phyloP scores from a whole-genome alignment of 2,888 invertebrate genomes.

The Myopa tessellatipennis region DNA sequence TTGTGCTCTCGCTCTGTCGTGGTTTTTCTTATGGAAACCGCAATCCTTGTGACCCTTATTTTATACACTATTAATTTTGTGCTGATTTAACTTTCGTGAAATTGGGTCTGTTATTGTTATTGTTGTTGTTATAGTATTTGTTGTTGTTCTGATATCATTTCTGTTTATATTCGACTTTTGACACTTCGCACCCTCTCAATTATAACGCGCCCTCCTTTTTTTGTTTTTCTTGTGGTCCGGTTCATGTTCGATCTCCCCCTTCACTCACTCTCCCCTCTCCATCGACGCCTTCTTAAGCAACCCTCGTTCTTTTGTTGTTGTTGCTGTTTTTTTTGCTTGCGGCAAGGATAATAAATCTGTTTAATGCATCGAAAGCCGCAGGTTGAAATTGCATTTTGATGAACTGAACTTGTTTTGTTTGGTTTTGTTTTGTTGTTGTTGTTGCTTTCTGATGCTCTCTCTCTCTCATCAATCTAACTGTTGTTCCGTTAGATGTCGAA shows the following conservation, averaged over 20 bases:
- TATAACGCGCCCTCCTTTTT: slow-evolving; percentile 20
- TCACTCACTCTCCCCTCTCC: background rate
- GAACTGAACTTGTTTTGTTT: slow-evolving; percentile 49
- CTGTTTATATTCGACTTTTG: slow-evolving; percentile 16
- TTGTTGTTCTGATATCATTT: slow-evolving; percentile 4
- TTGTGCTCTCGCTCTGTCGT: background rate
- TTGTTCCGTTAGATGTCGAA: too few species aligned
- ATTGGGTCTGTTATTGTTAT: slow-evolving; percentile 1
- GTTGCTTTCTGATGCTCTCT: slow-evolving; percentile 5
- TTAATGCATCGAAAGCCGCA: slow-evolving; percentile 35
- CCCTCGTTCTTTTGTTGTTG: background rate
- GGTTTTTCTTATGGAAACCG: too few species aligned
- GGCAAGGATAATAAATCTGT: slow-evolving; percentile 38
- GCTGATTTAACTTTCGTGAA: slow-evolving; percentile 18
- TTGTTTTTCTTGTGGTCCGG: background rate
- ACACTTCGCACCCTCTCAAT: slow-evolving; percentile 46
- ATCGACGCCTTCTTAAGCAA: background rate
- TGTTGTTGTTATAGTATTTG: slow-evolving; percentile 7
- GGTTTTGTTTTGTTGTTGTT: slow-evolving; percentile 9
- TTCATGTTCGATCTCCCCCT: background rate
- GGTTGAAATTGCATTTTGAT: slow-evolving; percentile 59
- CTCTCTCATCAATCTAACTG: background rate
- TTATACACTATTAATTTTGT: slow-evolving; percentile 25
- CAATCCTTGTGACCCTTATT: slow-evolving; percentile 23
- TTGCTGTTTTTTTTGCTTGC: background rate